Base-by-base conservation (phyloP, 2,888 invertebrate genomes). In the Orchesellides sinensis region DNA sequence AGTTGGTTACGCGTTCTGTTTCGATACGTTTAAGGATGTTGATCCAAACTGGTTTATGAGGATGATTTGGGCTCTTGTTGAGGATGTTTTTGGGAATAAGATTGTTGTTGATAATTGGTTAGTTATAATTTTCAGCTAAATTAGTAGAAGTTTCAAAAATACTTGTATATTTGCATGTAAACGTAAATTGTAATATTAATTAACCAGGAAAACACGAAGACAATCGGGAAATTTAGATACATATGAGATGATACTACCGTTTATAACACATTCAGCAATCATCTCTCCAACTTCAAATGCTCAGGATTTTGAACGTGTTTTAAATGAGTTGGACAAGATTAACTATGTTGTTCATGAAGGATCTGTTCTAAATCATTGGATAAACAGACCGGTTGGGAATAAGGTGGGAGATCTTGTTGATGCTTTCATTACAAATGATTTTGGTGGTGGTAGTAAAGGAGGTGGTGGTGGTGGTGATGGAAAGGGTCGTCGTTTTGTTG, bases 31-130 rank as follows among this genome's bases (percentile, higher is more conserved):
- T 29, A 17, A 27, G 8, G 68, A 52, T 0, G 5, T 8, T 1
- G 35, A 73, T 25, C 73, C 73, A 29, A 63, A 63, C 35, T n/a
- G 12, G 19, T 73, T 63, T 19, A 29, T 73, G 14, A 56, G 23
- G 61, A 21, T 61, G 45, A 23, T 29, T 12, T 47, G 2, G 17
- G 27, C 10, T 35, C 10, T 23, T 3, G 17, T 73, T 8, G 19
- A 61, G 10, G 63, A 35, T 10, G 1, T 73, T 2, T 63, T 73
- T 47, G 49, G 25, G 40, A 29, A 17, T 21, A 40, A 56, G 14
- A 12, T 63, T 5, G 49, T 73, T 1, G 3, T 19, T 3, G 32
- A 59, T 6, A 4, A 40, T n/a, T 73, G 73, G 73, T 56, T 25
- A 49, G 17, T n/a, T n/a, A n/a, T n/a, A n/a, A n/a, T n/a, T n/a